Conservation (phyloP, 92 coral and sea anemone species). For the Ricordea florida region DNA sequence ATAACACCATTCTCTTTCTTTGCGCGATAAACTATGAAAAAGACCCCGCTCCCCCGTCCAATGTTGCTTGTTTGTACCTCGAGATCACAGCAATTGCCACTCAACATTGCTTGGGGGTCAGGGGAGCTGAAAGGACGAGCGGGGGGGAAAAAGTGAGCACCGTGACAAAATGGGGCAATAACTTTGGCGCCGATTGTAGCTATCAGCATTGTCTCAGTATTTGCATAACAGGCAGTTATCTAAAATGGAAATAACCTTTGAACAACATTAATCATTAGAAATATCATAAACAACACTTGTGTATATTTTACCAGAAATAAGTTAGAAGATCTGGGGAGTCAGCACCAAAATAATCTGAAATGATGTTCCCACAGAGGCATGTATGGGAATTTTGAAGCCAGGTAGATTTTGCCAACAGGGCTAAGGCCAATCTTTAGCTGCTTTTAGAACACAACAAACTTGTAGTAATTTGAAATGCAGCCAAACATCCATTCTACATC, state of each 20-base stretch:
- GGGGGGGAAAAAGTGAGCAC: neutral
- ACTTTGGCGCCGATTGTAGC: neutral
- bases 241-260: neutral
- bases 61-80: neutral
- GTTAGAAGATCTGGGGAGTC: constrained; percentile 11
- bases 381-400: constrained; percentile 36
- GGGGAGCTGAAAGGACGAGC: neutral
- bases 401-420: constrained; percentile 16
- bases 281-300: constrained; percentile 10
- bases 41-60: neutral
- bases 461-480: constrained; percentile 10
- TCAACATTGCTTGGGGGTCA: neutral
- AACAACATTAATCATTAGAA: neutral
- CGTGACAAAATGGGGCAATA: neutral
- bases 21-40: neutral
- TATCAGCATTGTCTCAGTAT: neutral
- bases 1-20: neutral
- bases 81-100: neutral
- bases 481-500: constrained; percentile 31
- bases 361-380: constrained; percentile 28
- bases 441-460: constrained; percentile 25
- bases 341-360: constrained; percentile 26
- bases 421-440: constrained; percentile 17
- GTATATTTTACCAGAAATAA: constrained; percentile 36
- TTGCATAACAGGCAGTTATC: neutral